These are phyloP conservation scores for Noctua fimbriata DNA, from an alignment of 2,888 invertebrate species.

Conservation along the genomic window DNA sequence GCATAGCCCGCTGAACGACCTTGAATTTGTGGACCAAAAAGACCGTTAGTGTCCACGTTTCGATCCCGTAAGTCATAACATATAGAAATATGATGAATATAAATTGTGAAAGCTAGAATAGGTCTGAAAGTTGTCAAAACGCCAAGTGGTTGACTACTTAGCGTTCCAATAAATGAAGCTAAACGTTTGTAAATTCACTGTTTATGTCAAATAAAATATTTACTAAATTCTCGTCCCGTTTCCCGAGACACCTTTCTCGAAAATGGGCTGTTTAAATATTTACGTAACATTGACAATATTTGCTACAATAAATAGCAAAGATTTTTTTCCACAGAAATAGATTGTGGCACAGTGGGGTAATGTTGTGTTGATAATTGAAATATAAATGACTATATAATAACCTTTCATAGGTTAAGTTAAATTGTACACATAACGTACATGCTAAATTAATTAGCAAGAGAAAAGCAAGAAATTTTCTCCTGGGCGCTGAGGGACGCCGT, in stretches of 20 bases:
- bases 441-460: background rate
- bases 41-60: no score
- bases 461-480: background rate
- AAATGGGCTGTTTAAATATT: slow-evolving; percentile 38
- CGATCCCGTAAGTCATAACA: no score
- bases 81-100: background rate
- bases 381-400: background rate
- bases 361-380: background rate
- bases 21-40: no score
- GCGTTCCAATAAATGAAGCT: background rate
- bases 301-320: slow-evolving; percentile 5
- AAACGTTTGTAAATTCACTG: slow-evolving; percentile 13
- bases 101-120: background rate
- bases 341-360: background rate
- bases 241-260: background rate
- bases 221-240: background rate
- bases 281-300: slow-evolving; percentile 22
- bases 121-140: background rate
- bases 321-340: slow-evolving; percentile 7
- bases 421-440: background rate
- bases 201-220: slow-evolving; percentile 34
- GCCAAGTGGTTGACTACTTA: background rate
- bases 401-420: background rate
- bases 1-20: no score
- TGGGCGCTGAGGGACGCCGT: background rate